phyloP scores from a whole-genome alignment of 1,140 invertebrate genomes.

The Bombus confusus region DNA sequence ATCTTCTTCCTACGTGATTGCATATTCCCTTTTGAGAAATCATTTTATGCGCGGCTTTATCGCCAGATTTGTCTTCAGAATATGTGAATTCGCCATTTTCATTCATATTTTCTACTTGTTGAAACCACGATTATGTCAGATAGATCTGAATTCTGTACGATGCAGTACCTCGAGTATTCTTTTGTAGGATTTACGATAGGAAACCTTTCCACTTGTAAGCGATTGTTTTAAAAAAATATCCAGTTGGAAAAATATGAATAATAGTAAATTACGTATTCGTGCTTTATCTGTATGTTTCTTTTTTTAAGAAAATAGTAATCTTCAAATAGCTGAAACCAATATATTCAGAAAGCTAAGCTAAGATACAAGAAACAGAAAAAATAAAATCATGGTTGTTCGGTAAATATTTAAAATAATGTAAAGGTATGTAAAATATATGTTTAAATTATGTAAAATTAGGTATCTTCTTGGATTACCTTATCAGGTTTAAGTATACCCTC shows the following conservation, averaged over 20 bases:
- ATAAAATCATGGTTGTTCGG: background rate
- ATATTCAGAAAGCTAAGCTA: background rate
- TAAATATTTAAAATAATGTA: background rate
- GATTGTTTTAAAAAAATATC: background rate
- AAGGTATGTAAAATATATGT: background rate
- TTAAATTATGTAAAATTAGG: background rate
- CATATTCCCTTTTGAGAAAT: background rate
- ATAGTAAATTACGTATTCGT: background rate
- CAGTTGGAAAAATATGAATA: background rate
- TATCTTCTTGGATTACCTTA: background rate
- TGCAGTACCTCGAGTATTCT: background rate
- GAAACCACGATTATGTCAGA: background rate
- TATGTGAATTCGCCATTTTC: too few species aligned
- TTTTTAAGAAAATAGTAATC: background rate
- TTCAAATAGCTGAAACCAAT: background rate
- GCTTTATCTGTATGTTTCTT: too few species aligned
- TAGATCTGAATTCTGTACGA: background rate
- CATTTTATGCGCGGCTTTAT: background rate
- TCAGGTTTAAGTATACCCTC: background rate
- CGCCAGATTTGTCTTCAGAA: background rate
- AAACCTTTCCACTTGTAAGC: background rate
- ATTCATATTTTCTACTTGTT: background rate
- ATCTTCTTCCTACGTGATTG: background rate
- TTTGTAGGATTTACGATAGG: background rate
- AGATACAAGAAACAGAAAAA: background rate